Percentiles rank a stretch among this genome's conserved stretches.
Conservation (phyloP, 2,797 vertebrate species). For the Carduelis carduelis region DNA sequence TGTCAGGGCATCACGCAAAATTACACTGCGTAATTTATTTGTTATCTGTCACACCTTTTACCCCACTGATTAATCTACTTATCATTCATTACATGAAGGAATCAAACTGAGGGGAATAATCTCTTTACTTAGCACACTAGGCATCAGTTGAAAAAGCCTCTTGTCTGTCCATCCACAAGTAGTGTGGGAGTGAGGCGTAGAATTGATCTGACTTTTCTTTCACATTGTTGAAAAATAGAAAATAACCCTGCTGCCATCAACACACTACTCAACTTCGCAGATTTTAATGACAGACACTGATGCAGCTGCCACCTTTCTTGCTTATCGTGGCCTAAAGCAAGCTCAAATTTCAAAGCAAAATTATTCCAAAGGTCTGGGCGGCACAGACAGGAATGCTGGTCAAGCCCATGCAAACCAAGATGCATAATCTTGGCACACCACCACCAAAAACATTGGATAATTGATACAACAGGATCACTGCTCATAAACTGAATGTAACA, state of each 20-base stretch:
- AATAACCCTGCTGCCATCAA: neutral
- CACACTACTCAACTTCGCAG: neutral
- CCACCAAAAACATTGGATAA: neutral
- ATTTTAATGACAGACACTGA: neutral
- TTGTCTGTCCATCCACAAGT: neutral
- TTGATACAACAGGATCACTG: neutral
- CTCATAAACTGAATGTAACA: neutral
- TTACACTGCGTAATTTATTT: neutral
- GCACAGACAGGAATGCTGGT: neutral
- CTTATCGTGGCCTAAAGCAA: neutral
- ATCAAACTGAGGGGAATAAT: neutral
- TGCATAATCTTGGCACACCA: neutral
- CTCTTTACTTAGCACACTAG: neutral
- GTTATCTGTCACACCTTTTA: neutral
- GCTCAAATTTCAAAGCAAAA: neutral
- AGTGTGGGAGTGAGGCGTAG: neutral
- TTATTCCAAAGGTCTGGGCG: neutral
- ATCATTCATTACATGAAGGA: neutral
- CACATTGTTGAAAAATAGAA: slow-evolving; percentile 13
- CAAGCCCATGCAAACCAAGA: fast-evolving
- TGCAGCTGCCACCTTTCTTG: neutral
- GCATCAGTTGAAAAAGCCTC: neutral
- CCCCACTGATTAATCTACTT: neutral
- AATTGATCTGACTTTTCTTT: slow-evolving; percentile 3
- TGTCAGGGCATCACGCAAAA: neutral